Percentiles rank a stretch among this genome's conserved stretches.
These are phyloP conservation scores for Trachemys scripta DNA, from an alignment of 2,113 vertebrate species.

Conservation along the genomic window DNA sequence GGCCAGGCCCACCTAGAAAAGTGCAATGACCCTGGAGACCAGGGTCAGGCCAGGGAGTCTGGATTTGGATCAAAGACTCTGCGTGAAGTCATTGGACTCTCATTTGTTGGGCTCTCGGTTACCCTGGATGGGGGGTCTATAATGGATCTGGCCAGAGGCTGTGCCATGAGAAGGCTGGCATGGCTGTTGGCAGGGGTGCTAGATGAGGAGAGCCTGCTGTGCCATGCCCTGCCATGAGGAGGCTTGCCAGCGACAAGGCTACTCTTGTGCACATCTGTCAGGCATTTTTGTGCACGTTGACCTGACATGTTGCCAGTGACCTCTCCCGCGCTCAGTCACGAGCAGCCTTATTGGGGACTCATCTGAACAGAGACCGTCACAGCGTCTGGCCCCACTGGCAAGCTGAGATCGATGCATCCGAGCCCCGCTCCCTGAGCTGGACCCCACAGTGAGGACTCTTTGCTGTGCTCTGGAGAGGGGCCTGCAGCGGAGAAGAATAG, in stretches of 20 bases:
- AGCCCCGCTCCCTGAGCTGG: neutral
- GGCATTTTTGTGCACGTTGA: neutral
- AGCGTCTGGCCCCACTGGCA: neutral
- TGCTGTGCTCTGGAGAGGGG: no score
- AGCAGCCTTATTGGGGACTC: neutral
- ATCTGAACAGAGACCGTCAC: neutral
- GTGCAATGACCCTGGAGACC: neutral
- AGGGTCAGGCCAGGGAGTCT: neutral
- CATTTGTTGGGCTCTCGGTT: neutral
- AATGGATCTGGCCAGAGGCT: neutral
- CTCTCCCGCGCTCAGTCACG: neutral
- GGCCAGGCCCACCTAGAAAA: neutral
- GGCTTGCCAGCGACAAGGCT: neutral
- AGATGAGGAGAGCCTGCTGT: neutral
- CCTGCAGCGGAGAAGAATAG: no score
- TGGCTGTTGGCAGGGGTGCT: neutral
- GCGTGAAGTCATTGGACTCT: neutral
- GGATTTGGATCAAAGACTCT: neutral
- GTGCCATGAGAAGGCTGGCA: neutral
- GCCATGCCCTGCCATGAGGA: neutral
- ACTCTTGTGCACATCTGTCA: neutral
- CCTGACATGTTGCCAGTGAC: neutral
- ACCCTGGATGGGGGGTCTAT: neutral
- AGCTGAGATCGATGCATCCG: neutral
- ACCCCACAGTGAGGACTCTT: no score